These are phyloP conservation scores for Microcebus tavaratra DNA, from an alignment of 2,113 vertebrate species.

Conservation along the genomic window DNA sequence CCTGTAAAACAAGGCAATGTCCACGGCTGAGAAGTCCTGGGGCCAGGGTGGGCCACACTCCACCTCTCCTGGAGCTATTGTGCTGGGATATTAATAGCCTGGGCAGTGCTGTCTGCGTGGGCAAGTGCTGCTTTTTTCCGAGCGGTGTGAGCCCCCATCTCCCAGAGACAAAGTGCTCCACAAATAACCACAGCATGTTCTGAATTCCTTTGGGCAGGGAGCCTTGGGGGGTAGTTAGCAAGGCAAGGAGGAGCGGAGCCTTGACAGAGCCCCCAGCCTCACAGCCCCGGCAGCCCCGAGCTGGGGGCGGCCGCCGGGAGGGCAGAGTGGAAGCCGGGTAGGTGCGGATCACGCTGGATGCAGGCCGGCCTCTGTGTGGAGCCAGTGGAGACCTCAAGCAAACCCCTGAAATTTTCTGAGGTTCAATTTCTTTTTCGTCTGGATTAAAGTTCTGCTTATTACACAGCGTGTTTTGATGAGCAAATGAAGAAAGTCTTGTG, in stretches of 20 bases:
- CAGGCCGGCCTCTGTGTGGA: background rate
- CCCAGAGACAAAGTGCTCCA: slow-evolving; percentile 73
- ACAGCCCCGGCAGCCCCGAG: background rate
- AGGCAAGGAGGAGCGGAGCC: slow-evolving; percentile 1
- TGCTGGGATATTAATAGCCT: slow-evolving; percentile 70
- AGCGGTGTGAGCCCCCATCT: slow-evolving; percentile 68
- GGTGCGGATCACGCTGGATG: background rate
- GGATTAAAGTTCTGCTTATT: background rate
- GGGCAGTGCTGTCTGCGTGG: slow-evolving; percentile 60
- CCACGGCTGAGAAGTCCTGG: background rate
- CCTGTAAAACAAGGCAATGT: background rate
- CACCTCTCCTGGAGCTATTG: slow-evolving; percentile 37
- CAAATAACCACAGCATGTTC: slow-evolving; percentile 75
- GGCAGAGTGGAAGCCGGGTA: background rate
- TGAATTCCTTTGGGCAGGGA: slow-evolving; percentile 73
- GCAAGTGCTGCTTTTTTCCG: slow-evolving; percentile 71
- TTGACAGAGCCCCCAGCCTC: background rate
- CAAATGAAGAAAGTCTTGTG: background rate
- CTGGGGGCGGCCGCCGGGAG: background rate
- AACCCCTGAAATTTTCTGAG: background rate
- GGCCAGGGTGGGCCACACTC: slow-evolving; percentile 36
- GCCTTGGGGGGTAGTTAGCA: slow-evolving; percentile 38
- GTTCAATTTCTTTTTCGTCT: background rate
- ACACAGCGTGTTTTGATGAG: background rate
- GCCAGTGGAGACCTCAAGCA: background rate